phyloP scores from a whole-genome alignment of 2,888 invertebrate species.

The Tetheella fluctuosa region DNA sequence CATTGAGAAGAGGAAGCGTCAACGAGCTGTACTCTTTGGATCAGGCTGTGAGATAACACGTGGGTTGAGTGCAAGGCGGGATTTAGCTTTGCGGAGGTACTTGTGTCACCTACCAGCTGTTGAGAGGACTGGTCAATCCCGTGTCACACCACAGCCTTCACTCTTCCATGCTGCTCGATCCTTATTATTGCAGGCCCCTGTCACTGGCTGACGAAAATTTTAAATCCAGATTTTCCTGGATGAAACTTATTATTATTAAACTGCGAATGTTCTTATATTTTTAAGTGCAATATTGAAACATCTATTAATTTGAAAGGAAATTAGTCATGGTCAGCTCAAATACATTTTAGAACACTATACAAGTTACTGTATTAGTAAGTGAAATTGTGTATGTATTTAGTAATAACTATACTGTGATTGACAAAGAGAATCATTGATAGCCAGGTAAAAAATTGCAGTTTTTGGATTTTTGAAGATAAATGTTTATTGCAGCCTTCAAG shows the following conservation, averaged over 20 bases:
- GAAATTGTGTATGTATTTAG: conserved; percentile 14
- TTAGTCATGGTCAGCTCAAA: neutral
- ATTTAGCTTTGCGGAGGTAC: conserved; percentile 89
- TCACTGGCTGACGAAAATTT: conserved; percentile 62
- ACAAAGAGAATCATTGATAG: neutral
- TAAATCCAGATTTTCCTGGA: conserved; percentile 33
- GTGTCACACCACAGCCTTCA: conserved; percentile 72
- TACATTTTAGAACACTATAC: neutral
- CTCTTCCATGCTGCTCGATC: conserved; percentile 83
- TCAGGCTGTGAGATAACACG: conserved; percentile 90
- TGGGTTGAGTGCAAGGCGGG: conserved; percentile 91
- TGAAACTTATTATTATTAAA: conserved; percentile 11
- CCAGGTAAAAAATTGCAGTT: neutral
- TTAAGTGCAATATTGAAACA: conserved; percentile 35
- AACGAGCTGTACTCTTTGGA: conserved; percentile 87
- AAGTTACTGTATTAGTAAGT: neutral
- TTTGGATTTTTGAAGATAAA: neutral
- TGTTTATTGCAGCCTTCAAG: too few species aligned
- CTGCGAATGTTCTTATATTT: conserved; percentile 15
- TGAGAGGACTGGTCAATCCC: conserved; percentile 82
- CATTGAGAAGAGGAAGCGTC: conserved; percentile 83
- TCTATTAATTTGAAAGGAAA: neutral
- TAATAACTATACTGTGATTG: conserved; percentile 8
- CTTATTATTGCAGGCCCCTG: conserved; percentile 76
- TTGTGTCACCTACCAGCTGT: conserved; percentile 87